Evolutionary conservation across 2,113 vertebrate genomes (phyloP).

Genomic region (Bufo gargarizans): DNA sequence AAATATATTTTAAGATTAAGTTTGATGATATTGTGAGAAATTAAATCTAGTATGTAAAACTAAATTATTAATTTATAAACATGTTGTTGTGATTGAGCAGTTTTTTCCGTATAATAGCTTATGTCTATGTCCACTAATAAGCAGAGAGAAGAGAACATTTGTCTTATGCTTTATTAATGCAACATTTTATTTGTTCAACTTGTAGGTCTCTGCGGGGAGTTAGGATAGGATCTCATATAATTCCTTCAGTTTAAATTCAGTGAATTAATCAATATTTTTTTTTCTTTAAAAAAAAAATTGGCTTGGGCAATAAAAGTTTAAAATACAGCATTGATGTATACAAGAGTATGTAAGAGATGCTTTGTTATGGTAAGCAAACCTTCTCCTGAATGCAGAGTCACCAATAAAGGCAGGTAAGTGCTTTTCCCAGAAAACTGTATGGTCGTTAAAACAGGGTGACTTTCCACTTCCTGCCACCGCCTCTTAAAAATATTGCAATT

Average conservation of each 20-base stretch:
- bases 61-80: slow-evolving; percentile 41
- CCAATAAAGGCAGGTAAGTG: no score
- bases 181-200: slow-evolving; percentile 48
- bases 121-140: slow-evolving; percentile 29
- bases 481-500: no score
- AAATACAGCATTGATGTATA: not conserved
- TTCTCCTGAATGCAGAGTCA: no score
- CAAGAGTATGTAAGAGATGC: not conserved
- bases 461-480: no score
- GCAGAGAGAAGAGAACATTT: slow-evolving; percentile 16
- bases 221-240: slow-evolving; percentile 8
- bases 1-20: not conserved
- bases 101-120: slow-evolving; percentile 34
- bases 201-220: slow-evolving; percentile 39
- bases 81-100: slow-evolving; percentile 29
- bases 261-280: not conserved
- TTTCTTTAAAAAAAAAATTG: not conserved
- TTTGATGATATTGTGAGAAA: slow-evolving; percentile 12
- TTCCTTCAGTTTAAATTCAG: slow-evolving; percentile 17
- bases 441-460: no score
- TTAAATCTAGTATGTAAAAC: not conserved
- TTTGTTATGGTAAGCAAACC: not conserved
- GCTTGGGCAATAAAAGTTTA: not conserved
- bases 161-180: slow-evolving; percentile 52
- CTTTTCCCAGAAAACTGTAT: no score